Evolutionary conservation across 1,140 invertebrate species (phyloP).

Genomic region (Euborellia annulipes): DNA sequence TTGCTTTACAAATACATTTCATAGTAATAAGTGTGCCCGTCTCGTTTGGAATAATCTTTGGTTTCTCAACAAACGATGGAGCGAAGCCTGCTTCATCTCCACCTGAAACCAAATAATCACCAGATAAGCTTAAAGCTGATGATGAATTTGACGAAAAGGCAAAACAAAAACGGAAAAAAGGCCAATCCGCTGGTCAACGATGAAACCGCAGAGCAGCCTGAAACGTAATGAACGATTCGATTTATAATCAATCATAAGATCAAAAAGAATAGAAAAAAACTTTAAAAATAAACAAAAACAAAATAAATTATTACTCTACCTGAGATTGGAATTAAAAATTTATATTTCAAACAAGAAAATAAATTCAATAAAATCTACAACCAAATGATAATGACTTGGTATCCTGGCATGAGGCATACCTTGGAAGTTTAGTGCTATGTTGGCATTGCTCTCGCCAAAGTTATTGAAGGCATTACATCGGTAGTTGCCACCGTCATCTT

Average conservation of each 20-base stretch:
- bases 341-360: background rate
- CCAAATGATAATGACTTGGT: too few species aligned
- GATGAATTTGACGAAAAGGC: too few species aligned
- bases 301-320: too few species aligned
- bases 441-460: constrained; percentile 97
- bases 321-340: background rate
- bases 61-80: constrained; percentile 91
- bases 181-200: too few species aligned
- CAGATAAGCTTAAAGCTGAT: too few species aligned
- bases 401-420: too few species aligned
- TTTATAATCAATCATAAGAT: too few species aligned
- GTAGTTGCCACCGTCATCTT: constrained; percentile 93
- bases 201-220: too few species aligned
- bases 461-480: constrained; percentile 97
- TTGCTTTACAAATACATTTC: constrained; percentile 88
- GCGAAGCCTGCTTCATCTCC: constrained; percentile 80
- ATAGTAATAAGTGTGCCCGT: constrained; percentile 87
- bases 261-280: too few species aligned
- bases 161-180: too few species aligned
- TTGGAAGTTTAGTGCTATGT: constrained; percentile 98
- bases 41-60: constrained; percentile 93
- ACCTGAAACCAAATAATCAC: constrained; percentile 49
- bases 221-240: too few species aligned
- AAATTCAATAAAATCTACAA: background rate
- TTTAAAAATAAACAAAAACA: too few species aligned